Base-by-base conservation (phyloP, 1,140 invertebrate genomes). In the Brachionus asplanchnoidis region DNA sequence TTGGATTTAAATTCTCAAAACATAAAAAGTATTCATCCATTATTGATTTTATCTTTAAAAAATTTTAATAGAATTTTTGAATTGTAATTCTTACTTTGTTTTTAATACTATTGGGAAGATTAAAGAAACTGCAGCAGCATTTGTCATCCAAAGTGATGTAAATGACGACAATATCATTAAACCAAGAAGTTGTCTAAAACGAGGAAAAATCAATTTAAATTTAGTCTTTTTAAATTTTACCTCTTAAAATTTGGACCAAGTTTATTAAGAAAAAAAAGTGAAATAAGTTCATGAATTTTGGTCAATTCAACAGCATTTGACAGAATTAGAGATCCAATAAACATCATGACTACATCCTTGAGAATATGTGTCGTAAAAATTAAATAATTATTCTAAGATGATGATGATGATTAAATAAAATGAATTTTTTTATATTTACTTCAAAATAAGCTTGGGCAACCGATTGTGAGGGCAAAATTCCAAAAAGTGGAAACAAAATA, bases 321-420 rank as follows among this genome's bases (percentile, higher is more conserved):
- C 4, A 56, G 14, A 23, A 65, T 42, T 9, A 80, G 11, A 28
- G 91, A 90, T 8, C 91, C 91, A 17, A 92, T 85, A 86, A 92
- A 96, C 91, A 96, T 93, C 91, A 95, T 94, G 87, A 94, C 94
- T 0, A 94, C 94, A 86, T 95, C 94, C 90, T 91, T 77, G 46
- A 46, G 9, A n/a, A 68, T 26, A 68, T 28, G 26, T 44, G 42
- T 44, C 42, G 12, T 44, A 5, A 68, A 68, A n/a, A 6, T 40
- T 14, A 40, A n/a, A 17, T 40, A 73, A 73, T 23, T 50, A 12
- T 26, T 46, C 12, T 2, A 32, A 26, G 2, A 20, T 44, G 11
- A 26, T 75, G 20, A 8, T 44, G 2, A 12, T 75, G 44, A 20
- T 75, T 17, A 44, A n/a, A n/a, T 20, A n/a, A 17, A n/a, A n/a